These are phyloP conservation scores for Lordiphosa clarofinis DNA, from an alignment of 1,140 invertebrate genomes.

Conservation along the genomic window DNA sequence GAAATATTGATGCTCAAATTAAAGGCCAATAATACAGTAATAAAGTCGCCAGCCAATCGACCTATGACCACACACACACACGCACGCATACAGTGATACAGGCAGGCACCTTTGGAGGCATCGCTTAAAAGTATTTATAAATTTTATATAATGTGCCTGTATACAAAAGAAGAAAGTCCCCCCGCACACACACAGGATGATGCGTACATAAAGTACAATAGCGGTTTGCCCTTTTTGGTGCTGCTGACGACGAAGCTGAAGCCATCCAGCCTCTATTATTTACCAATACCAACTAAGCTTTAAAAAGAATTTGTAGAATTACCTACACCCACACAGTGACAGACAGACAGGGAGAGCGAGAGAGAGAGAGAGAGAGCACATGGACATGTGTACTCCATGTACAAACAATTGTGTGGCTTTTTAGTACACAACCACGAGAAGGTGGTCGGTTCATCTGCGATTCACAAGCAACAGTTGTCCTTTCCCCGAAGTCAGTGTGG, in stretches of 20 bases:
- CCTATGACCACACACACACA: slow-evolving; percentile 17
- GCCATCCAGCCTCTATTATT: slow-evolving; percentile 51
- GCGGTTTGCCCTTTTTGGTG: slow-evolving; percentile 62
- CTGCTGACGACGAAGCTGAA: slow-evolving; percentile 25
- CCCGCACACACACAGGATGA: slow-evolving; percentile 5
- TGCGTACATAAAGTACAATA: slow-evolving; percentile 62
- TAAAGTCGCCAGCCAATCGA: slow-evolving; percentile 59
- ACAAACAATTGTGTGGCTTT: slow-evolving; percentile 69
- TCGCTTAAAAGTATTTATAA: slow-evolving; percentile 71
- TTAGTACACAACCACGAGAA: slow-evolving; percentile 45
- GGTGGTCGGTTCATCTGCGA: slow-evolving; percentile 14
- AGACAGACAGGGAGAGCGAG: background rate
- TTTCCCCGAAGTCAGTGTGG: slow-evolving; percentile 11
- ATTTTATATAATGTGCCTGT: slow-evolving; percentile 68
- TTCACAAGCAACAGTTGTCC: slow-evolving; percentile 69
- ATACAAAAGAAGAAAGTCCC: slow-evolving; percentile 16
- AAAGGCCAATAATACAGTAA: slow-evolving; percentile 75
- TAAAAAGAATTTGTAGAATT: slow-evolving; percentile 63
- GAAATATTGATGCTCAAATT: slow-evolving; percentile 65
- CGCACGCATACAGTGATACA: background rate
- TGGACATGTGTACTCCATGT: slow-evolving; percentile 57
- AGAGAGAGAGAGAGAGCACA: background rate
- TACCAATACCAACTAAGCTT: slow-evolving; percentile 68
- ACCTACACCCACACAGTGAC: slow-evolving; percentile 33
- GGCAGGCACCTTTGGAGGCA: slow-evolving; percentile 50